Base-by-base conservation (phyloP, 2,888 invertebrate genomes). In the Julus scanicus region DNA sequence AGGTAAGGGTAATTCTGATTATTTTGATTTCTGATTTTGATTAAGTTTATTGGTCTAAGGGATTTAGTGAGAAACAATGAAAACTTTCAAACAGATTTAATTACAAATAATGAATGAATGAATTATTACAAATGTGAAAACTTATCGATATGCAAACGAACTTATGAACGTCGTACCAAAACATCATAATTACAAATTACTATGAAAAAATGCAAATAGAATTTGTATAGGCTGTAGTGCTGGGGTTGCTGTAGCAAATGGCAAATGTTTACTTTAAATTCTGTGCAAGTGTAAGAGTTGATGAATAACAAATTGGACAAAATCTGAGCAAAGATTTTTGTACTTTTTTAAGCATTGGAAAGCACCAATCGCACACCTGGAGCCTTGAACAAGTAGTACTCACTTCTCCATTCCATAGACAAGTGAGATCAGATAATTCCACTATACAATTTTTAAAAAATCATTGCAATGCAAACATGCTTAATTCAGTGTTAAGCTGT, bases 81-180 rank as follows among this genome's bases (percentile, higher is more conserved):
- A 71, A 71, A 29, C 29, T 71, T 71, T 29, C 6, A 71, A 71
- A 71, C 20, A 71, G 6, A 71, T 71, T 71, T 71, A 71, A 71
- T 71, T 20, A 71, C 71, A 71, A 29, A 29, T 2, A 53, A 63
- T 2, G 63, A 20, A 63, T 63, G 71, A 63, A 71, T 71, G 71
- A 29, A 71, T 71, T 29, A 11, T 71, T 71, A 71, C 71, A 71
- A 71, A 71, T 29, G 71, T 71, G 29, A 71, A 29, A 71, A 71
- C 71, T 71, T 1, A n/a, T n/a, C 6, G n/a, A n/a, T n/a, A 71
- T 71, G 29, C 9, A 4, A 29, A 71, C 29, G 11, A 71, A 71
- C 71, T 29, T 3, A n/a, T 17, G 17, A n/a, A 63, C 63, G 20
- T 63, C n/a, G 8, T 17, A 15, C 5, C 17, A 9, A 17, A 71